These are phyloP conservation scores for Chloroceryle inda DNA, from an alignment of 2,797 vertebrate genomes.

Conservation along the genomic window DNA sequence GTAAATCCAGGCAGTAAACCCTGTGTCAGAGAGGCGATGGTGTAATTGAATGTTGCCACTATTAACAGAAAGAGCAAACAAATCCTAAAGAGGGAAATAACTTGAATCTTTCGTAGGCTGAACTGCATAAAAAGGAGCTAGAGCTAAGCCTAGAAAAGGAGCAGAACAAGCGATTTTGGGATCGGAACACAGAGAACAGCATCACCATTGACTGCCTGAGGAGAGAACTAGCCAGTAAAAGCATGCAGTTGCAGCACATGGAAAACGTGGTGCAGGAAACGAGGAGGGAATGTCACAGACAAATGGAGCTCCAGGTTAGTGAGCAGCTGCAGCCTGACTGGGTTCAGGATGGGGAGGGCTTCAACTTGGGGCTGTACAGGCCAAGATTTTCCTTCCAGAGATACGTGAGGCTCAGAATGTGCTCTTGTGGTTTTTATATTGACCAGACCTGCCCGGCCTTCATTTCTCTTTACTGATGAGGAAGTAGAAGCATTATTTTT, in stretches of 20 bases:
- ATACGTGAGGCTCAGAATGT: no score
- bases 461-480: neutral
- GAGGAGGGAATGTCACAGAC: conserved; percentile 71
- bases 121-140: conserved; percentile 68
- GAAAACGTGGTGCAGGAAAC: conserved; percentile 66
- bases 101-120: conserved; percentile 58
- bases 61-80: neutral
- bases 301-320: conserved; percentile 77
- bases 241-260: conserved; percentile 70
- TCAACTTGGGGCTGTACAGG: neutral
- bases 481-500: neutral
- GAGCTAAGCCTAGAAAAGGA: conserved; percentile 77
- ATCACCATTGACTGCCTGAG: conserved; percentile 69
- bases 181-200: conserved; percentile 53
- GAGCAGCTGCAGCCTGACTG: neutral
- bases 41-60: neutral
- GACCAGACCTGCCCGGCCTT: neutral
- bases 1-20: neutral
- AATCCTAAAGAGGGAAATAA: neutral
- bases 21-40: neutral
- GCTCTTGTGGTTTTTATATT: neutral
- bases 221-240: conserved; percentile 72
- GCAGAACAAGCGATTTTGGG: conserved; percentile 72
- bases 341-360: neutral
- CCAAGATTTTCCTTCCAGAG: neutral